Evolutionary conservation across 2,113 vertebrate species (phyloP), one percentile per base, ranked within the genome.

Genomic region (Oncorhynchus keta): DNA sequence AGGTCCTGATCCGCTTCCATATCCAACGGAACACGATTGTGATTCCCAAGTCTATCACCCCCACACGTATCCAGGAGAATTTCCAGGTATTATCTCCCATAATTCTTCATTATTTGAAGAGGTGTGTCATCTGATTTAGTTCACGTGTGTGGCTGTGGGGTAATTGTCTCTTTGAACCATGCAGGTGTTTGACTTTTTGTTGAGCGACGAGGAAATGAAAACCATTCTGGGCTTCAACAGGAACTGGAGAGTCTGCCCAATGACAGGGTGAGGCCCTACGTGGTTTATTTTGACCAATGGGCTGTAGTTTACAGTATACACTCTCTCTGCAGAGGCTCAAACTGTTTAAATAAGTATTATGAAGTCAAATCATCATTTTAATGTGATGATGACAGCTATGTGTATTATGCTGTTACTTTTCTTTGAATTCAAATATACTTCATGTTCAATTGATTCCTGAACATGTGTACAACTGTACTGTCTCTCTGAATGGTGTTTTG

Each of bases 151-250:
- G 73, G 20, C 24, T 78, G 6, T 49, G 24, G 39, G 13, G n/a
- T 14, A 8, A 62, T 16, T 45, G 2, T 24, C 81, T 68, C 18
- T 86, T 13, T 5, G 18, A 69, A 11, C n/a, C 26, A 81, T 76
- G 13, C 77, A 98, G 97, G 95, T 97, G 62, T 96, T 97, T 94
- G 96, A 97, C 88, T 98, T 98, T 89, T 88, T 95, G n/a, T 85
- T 99, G 62, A 93, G 82, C 35, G 92, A 91, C 1, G 94, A 95
- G 7, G 97, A 97, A 11, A 93, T 98, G 90, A 87, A 93, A 75
- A 95, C 93, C 4, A 93, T 98, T 45, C 84, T 94, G 3, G 89
- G 91, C 70, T 98, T 95, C 74, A 95, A 97, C 65, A 94, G 91
- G 83, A 93, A 94, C 89, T 98, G 95, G 94, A 93, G 97, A 81